Evolutionary conservation across 2,888 invertebrate genomes (phyloP), one percentile per base, ranked within the genome.

Genomic region (Brachynemurus nebulosus): DNA sequence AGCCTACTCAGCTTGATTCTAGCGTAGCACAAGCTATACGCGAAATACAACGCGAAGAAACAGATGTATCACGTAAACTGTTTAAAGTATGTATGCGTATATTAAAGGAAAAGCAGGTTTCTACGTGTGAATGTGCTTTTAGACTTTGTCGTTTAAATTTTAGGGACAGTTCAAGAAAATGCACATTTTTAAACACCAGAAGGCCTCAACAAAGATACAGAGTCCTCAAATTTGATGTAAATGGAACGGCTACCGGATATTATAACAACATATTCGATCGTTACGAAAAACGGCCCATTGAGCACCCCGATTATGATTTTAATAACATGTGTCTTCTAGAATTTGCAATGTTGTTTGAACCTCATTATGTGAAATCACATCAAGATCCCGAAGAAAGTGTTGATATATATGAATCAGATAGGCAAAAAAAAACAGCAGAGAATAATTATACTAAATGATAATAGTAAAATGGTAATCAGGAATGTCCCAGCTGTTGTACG

Each of bases 71-170:
- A 16, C 48, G 50, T 21, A 52, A 52, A 25, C 48, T 57, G 6
- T 58, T 57, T 39, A 49, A 40, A 23, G 47, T 56, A 45, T 57
- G 55, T 27, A 57, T 57, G 55, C 42, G 42, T 14, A 55, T 59
- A 45, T 40, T 59, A 14, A 44, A 52, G 19, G 52, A 57, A 49
- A 45, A 55, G 34, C 53, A 56, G 53, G 49, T 58, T 9, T 56
- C 57, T 40, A 54, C 56, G 12, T 30, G 41, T 18, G 55, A 58
- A 53, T 57, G 23, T 23, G 23, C 9, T 9, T 23, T 7, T 23
- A 6, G 23, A 23, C 9, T 23, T 7, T 23, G 23, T 23, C 52
- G 52, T 45, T 44, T 39, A 35, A 23, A 23, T 2, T 40, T 50
- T 30, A 36, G 51, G 5, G 45, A 47, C 16, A 54, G 51, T 37